Conservation (phyloP, 2,797 vertebrate species). For the Varecia variegata region DNA sequence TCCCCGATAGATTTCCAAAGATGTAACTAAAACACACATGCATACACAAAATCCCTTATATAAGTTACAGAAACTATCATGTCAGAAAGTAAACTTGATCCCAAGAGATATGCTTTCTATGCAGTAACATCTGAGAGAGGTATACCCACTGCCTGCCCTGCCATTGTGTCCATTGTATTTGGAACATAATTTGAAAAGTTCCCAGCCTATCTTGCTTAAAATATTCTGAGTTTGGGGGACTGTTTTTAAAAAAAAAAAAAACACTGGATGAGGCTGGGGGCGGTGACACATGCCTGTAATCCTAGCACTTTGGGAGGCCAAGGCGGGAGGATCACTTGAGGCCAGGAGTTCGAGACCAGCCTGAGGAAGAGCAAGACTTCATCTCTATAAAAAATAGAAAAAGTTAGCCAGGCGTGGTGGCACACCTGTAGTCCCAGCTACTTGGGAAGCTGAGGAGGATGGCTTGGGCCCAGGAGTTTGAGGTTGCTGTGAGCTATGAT, state of each 20-base stretch:
- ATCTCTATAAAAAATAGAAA: too few relatives aligned
- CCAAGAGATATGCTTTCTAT: neutral
- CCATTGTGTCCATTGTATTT: neutral
- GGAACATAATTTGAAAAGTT: neutral
- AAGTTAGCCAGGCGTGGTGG: too few relatives aligned
- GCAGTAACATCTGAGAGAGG: neutral
- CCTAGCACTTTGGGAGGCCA: neutral
- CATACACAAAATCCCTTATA: neutral
- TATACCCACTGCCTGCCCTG: neutral
- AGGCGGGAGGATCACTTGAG: neutral
- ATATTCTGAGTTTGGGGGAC: neutral
- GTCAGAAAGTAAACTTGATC: neutral
- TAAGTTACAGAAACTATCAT: neutral
- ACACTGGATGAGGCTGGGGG: neutral
- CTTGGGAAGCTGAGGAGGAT: too few relatives aligned
- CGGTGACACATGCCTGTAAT: neutral
- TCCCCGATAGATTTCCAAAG: neutral
- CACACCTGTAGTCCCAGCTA: too few relatives aligned
- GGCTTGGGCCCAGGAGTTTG: too few relatives aligned
- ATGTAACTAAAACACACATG: neutral
- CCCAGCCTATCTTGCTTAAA: neutral
- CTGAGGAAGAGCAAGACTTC: too few relatives aligned
- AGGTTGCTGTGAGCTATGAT: too few relatives aligned
- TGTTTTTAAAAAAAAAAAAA: neutral
- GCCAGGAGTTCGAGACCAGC: too few relatives aligned